phyloP scores from a whole-genome alignment of 2,113 vertebrate species.

The Cebus imitator region DNA sequence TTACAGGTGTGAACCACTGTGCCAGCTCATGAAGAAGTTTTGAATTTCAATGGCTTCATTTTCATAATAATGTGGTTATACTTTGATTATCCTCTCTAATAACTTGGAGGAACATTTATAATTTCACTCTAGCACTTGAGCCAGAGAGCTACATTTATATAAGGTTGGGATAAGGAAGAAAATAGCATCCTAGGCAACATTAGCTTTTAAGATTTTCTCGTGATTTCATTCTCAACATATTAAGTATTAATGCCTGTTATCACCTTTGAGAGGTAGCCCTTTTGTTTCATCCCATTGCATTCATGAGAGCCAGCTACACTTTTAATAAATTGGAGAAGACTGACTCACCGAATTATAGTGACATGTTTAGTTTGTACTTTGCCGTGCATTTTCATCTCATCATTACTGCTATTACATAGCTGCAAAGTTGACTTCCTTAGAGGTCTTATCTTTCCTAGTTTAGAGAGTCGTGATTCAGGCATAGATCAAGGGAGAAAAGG shows the following conservation, averaged over 20 bases:
- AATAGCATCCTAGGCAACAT: not conserved
- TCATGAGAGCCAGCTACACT: not conserved
- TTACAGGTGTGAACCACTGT: no score
- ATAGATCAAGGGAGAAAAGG: not conserved
- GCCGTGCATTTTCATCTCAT: not conserved
- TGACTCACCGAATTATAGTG: not conserved
- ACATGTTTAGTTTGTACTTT: not conserved
- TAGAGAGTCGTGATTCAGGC: not conserved
- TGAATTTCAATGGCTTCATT: not conserved
- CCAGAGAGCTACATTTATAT: not conserved
- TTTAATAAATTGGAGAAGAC: not conserved
- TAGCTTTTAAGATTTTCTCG: not conserved
- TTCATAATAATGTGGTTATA: not conserved
- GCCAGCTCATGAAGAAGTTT: not conserved
- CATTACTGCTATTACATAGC: not conserved
- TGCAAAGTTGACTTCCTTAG: not conserved
- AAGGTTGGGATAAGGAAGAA: not conserved
- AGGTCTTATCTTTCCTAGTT: not conserved
- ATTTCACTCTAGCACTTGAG: not conserved
- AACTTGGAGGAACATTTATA: not conserved
- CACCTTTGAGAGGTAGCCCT: not conserved
- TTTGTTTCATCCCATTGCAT: not conserved
- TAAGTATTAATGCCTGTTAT: not conserved
- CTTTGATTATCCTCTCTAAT: not conserved
- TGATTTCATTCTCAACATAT: not conserved